Evolutionary conservation across 2,113 vertebrate genomes (phyloP).

Genomic region (Ptilorrhoa leucosticta): DNA sequence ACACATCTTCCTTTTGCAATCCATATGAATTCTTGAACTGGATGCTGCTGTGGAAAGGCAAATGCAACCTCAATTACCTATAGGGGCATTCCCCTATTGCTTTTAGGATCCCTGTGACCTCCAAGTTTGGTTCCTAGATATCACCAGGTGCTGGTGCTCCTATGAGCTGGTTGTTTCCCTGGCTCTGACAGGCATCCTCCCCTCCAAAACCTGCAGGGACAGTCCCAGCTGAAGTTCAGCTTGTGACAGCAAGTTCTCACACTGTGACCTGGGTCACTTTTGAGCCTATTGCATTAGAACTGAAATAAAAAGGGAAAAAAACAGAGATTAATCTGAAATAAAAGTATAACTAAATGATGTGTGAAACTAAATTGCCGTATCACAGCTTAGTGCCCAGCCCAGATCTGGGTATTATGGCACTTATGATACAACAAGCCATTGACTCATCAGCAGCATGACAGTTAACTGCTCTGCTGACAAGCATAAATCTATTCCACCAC

Average conservation of each 20-base stretch:
- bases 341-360: slow-evolving; percentile 56
- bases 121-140: neutral
- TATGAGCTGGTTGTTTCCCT: neutral
- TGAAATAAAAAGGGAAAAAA: neutral
- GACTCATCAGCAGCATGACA: slow-evolving; percentile 56
- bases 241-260: neutral
- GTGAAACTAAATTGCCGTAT: slow-evolving; percentile 49
- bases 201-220: neutral
- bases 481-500: slow-evolving; percentile 56
- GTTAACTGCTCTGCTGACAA: slow-evolving; percentile 60
- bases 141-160: neutral
- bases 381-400: slow-evolving; percentile 50
- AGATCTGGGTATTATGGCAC: slow-evolving; percentile 32
- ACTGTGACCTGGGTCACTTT: neutral
- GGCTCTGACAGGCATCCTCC: neutral
- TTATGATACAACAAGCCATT: slow-evolving; percentile 65
- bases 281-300: neutral
- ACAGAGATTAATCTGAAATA: slow-evolving; percentile 36
- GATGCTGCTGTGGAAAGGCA: neutral
- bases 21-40: neutral
- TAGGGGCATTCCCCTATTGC: neutral
- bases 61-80: neutral
- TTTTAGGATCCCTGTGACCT: neutral
- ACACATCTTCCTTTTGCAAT: neutral
- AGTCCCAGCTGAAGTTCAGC: neutral